Conservation (phyloP, 2,113 vertebrate genomes). For the Clarias gariepinus region DNA sequence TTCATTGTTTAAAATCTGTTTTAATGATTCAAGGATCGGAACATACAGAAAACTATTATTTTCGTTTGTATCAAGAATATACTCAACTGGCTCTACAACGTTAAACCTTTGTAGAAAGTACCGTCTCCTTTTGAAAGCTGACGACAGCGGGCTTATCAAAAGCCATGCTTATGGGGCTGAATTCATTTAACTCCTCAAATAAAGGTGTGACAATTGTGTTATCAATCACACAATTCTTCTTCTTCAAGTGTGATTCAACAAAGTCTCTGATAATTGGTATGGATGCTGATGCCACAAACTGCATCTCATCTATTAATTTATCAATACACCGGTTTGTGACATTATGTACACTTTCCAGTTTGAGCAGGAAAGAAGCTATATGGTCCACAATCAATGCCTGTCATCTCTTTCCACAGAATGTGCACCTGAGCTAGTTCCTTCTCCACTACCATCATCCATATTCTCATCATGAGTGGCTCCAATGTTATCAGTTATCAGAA, state of each 20-base stretch:
- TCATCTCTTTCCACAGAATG: no score
- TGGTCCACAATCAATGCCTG: no score
- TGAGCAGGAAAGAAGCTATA: not conserved
- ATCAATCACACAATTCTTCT: not conserved
- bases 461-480: no score
- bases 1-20: not conserved
- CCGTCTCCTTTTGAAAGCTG: not conserved
- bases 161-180: conserved; percentile 7
- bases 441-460: not conserved
- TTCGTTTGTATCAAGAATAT: conserved; percentile 34
- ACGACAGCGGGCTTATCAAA: not conserved
- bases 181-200: conserved; percentile 11
- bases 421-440: not conserved
- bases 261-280: conserved; percentile 10
- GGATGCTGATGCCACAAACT: conserved; percentile 30
- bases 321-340: conserved; percentile 24
- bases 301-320: conserved; percentile 17
- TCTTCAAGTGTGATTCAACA: conserved; percentile 7
- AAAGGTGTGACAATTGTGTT: conserved; percentile 4
- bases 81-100: conserved; percentile 29
- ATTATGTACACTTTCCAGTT: conserved; percentile 26
- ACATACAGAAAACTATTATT: conserved; percentile 28
- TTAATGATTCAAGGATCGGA: conserved; percentile 14
- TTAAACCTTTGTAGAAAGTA: conserved; percentile 25
- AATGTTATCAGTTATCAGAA: not conserved